phyloP scores from a whole-genome alignment of 2,797 vertebrate species.

The Petrocephalus schoutedeni region DNA sequence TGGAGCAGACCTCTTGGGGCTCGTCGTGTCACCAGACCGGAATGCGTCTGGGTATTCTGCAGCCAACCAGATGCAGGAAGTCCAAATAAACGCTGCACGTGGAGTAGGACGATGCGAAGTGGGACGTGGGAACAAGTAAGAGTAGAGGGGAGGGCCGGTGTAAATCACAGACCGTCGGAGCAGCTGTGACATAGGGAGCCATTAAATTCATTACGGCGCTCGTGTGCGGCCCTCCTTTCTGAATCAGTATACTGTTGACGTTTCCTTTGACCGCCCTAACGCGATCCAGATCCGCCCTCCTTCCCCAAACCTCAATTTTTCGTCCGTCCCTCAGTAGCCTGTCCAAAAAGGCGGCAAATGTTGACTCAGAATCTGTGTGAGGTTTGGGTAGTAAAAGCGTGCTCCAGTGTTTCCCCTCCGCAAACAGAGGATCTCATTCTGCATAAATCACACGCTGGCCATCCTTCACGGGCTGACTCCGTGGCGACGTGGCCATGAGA shows the following conservation, averaged over 20 bases:
- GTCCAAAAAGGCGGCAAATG: neutral
- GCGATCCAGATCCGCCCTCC: conserved; percentile 5
- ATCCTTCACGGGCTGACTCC: neutral
- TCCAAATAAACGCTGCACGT: neutral
- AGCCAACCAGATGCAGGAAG: neutral
- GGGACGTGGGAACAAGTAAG: neutral
- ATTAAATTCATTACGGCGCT: conserved; percentile 16
- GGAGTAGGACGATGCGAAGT: neutral
- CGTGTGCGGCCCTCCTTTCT: conserved; percentile 7
- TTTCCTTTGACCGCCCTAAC: conserved; percentile 3
- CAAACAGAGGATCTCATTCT: neutral
- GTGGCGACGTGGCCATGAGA: conserved; percentile 2
- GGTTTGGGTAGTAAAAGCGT: neutral
- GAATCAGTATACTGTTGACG: conserved; percentile 6
- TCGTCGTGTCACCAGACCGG: conserved; percentile 9
- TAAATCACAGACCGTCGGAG: neutral
- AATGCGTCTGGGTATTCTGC: conserved; percentile 25
- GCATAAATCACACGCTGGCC: conserved; percentile 4
- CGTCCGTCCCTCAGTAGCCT: neutral
- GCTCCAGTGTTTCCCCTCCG: neutral
- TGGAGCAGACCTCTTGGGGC: conserved; percentile 15
- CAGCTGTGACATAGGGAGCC: neutral
- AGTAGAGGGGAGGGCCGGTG: neutral
- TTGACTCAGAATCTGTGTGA: conserved; percentile 12
- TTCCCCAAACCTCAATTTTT: conserved; percentile 5